Percentiles rank a stretch among this genome's conserved stretches.
phyloP scores from a whole-genome alignment of 2,113 vertebrate species.

The Calonectris borealis region DNA sequence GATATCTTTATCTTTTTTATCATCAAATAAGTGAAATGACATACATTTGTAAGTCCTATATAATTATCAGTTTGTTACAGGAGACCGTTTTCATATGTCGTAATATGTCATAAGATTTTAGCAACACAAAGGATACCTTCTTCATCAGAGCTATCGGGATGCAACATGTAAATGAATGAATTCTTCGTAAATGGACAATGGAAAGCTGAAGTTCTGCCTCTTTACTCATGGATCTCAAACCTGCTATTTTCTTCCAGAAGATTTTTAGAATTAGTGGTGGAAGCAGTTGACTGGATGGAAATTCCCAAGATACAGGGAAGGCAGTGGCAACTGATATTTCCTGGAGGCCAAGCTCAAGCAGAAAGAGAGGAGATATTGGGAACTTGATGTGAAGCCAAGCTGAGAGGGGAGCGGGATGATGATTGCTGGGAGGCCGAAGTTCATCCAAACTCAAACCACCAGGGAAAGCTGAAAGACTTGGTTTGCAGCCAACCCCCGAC shows the following conservation, averaged over 20 bases:
- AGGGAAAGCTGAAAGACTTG: conserved; percentile 28
- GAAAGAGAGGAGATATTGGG: not conserved
- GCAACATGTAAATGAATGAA: not conserved
- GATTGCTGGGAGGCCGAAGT: not conserved
- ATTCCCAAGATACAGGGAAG: not conserved
- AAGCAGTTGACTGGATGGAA: not conserved
- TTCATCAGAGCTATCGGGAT: not conserved
- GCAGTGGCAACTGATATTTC: conserved; percentile 2
- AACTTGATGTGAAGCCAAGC: not conserved
- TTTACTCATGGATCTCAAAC: not conserved
- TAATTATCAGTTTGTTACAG: not conserved
- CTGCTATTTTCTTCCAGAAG: not conserved
- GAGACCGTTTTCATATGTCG: not conserved
- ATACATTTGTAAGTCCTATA: not conserved
- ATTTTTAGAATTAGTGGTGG: not conserved
- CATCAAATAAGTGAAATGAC: not conserved
- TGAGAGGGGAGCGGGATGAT: conserved; percentile 42
- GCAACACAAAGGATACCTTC: not conserved
- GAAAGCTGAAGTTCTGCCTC: not conserved
- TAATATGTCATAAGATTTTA: not conserved
- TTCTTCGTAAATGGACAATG: not conserved
- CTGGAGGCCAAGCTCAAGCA: not conserved
- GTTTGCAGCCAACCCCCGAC: conserved; percentile 41
- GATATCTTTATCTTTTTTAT: not conserved
- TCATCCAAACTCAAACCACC: conserved; percentile 47